Conservation (phyloP, 2,888 invertebrate genomes). For the Ormyrus labotus region DNA sequence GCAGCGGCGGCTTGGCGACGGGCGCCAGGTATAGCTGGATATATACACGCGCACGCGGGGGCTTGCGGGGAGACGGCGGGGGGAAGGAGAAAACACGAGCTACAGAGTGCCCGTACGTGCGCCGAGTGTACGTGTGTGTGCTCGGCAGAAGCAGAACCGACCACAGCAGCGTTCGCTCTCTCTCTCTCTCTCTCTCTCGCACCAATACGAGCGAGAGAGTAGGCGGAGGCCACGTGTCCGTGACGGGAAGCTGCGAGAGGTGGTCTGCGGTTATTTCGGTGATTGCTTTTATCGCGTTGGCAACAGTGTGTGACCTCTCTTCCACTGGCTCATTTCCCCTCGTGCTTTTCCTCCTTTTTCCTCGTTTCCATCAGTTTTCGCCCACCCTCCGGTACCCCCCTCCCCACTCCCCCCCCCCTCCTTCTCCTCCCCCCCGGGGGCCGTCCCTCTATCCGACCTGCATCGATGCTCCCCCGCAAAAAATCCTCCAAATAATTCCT, state of each 20-base stretch:
- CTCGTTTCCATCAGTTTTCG: constrained; percentile 34
- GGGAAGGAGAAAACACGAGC: constrained; percentile 38
- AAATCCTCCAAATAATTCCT: constrained; percentile 30
- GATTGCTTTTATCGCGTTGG: constrained; percentile 73
- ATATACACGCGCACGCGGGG: neutral
- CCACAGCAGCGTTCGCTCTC: constrained; percentile 10
- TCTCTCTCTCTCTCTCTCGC: neutral
- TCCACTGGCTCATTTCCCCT: constrained; percentile 43
- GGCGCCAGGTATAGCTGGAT: constrained; percentile 38
- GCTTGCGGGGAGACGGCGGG: neutral
- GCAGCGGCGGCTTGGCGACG: constrained; percentile 1
- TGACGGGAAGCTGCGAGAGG: constrained; percentile 70
- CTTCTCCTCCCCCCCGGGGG: neutral
- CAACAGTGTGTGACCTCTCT: constrained; percentile 69
- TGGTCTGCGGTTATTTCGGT: constrained; percentile 74
- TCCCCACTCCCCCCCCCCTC: constrained; percentile 23
- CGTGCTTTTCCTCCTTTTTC: constrained; percentile 48
- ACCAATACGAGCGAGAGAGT: constrained; percentile 22
- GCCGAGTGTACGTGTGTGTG: constrained; percentile 21
- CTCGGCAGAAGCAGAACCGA: constrained; percentile 34
- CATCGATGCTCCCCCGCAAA: too few species aligned
- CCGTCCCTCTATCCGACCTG: too few species aligned
- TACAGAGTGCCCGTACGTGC: constrained; percentile 34
- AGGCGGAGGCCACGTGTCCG: constrained; percentile 65
- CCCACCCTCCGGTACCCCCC: constrained; percentile 37